Evolutionary conservation across 2,888 invertebrate genomes (phyloP).

Genomic region (Aleiodes testaceus): DNA sequence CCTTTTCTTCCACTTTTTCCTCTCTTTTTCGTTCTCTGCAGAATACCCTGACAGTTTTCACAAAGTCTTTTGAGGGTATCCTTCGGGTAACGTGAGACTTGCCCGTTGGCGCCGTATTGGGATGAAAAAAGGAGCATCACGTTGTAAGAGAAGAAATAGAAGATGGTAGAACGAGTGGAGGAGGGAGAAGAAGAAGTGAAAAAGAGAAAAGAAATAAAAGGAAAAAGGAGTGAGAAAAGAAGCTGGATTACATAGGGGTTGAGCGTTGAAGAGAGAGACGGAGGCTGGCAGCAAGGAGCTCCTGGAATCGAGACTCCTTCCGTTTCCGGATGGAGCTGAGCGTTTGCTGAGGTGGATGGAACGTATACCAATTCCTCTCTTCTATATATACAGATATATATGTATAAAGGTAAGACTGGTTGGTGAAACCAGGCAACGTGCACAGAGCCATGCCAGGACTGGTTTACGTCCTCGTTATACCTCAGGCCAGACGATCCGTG

Average conservation of each 20-base stretch:
- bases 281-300: conserved; percentile 7
- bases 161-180: not conserved
- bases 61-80: conserved; percentile 5
- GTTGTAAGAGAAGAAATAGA: too few relatives aligned
- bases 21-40: not conserved
- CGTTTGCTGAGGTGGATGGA: not conserved
- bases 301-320: conserved; percentile 9
- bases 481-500: conserved; percentile 44
- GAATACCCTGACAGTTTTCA: not conserved
- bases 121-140: too few relatives aligned
- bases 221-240: not conserved
- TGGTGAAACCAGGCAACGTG: not conserved
- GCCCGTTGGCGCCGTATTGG: conserved; percentile 4
- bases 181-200: not conserved
- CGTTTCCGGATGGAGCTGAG: conserved; percentile 1
- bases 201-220: too few relatives aligned
- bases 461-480: conserved; percentile 49
- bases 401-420: not conserved
- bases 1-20: not conserved
- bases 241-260: conserved; percentile 23
- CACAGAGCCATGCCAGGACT: conserved; percentile 33
- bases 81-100: conserved; percentile 5
- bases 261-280: conserved; percentile 25
- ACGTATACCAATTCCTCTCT: not conserved
- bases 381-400: not conserved